Evolutionary conservation across 2,888 invertebrate species (phyloP).

Genomic region (Drosophila ustulata): DNA sequence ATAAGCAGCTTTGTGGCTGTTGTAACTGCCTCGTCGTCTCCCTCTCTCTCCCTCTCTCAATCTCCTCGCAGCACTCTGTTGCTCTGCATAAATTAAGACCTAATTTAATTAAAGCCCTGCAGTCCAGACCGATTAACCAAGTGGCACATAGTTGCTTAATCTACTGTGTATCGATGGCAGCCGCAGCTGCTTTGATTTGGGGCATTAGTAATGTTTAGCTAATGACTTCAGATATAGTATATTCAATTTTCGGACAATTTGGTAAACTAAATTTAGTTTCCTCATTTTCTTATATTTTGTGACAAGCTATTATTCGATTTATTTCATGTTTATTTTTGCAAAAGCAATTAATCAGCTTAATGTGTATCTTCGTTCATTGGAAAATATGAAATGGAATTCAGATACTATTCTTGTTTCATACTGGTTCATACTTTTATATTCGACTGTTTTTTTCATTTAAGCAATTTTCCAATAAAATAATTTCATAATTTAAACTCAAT

Average conservation of each 20-base stretch:
- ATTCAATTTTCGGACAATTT: neutral
- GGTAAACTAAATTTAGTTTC: neutral
- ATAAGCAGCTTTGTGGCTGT: constrained; percentile 60
- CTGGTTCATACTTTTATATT: too few relatives aligned
- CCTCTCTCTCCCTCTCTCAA: neutral
- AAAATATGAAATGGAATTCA: too few relatives aligned
- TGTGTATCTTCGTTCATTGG: too few relatives aligned
- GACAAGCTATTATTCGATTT: too few relatives aligned
- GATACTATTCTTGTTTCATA: too few relatives aligned
- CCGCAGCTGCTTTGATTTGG: neutral
- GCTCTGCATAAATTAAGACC: constrained; percentile 57
- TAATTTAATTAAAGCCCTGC: constrained; percentile 63
- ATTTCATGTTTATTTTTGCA: too few relatives aligned
- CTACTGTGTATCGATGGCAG: neutral
- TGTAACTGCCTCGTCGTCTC: constrained; percentile 18
- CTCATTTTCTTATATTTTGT: too few relatives aligned
- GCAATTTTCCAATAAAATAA: too few relatives aligned
- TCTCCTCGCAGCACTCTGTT: neutral
- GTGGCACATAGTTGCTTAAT: neutral
- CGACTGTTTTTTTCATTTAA: too few relatives aligned
- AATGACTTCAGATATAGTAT: neutral
- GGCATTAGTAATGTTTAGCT: neutral
- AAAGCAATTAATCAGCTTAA: too few relatives aligned
- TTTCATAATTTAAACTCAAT: too few relatives aligned
- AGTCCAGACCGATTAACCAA: constrained; percentile 13